Base-by-base conservation (phyloP, 2,888 invertebrate species). In the Phaonia tiefii region DNA sequence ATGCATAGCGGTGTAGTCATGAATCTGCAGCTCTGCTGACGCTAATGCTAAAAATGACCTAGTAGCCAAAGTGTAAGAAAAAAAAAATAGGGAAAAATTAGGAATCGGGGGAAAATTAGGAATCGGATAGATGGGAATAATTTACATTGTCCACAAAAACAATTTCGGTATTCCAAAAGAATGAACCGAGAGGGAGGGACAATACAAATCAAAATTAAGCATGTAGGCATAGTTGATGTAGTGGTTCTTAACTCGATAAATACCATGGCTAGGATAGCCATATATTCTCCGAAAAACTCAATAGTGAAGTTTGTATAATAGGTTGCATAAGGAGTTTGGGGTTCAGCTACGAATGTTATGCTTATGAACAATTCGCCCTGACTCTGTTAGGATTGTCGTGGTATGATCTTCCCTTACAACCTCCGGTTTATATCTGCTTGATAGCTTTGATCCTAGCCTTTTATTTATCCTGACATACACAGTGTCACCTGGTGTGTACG, bases 401-500 rank as follows among this genome's bases (percentile, higher is more conserved):
- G 51, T 79, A 54, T 39, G 46, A 10, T 75, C 15, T 44, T 71
- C 56, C 44, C 70, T 75, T 11, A 70, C 63, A 51, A 67, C 46
- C 37, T 69, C 74, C 63, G 73, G 31, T 49, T 63, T 67, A 22
- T 65, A 72, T 65, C 46, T 51, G 42, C 60, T 74, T 39, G 80
- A 73, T 63, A 77, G 37, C 75, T 83, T 80, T 56, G 67, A 74
- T 44, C 80, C 75, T 71, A 71, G 66, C 58, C 75, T 76, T 56
- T 75, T 71, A 4, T 71, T 78, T 13, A 79, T 39, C 37, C 37
- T 74, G n/a, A 79, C 70, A 13, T 54, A 78, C 20, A 78, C 73
- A 5, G 51, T 51, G 13, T 77, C 65, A 15, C 77, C 77, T 71
- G 39, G 51, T 8, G 5, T 46, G 46, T 67, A 67, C n/a, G 1